These are phyloP conservation scores for Palloptera scutellata DNA, from an alignment of 2,888 invertebrate genomes.

Conservation along the genomic window DNA sequence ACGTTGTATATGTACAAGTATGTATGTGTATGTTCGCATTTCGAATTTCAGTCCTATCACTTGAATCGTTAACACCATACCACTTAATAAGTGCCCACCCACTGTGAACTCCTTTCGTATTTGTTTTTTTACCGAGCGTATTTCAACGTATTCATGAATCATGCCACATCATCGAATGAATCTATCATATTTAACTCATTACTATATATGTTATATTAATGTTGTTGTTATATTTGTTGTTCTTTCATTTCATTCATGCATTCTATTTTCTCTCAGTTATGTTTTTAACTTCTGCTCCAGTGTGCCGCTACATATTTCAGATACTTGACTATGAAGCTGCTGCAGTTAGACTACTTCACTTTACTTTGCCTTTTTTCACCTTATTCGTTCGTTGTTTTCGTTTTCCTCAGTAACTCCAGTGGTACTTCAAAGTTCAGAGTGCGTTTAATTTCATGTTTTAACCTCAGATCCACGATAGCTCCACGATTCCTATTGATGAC, in stretches of 20 bases:
- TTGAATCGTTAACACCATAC: constrained; percentile 26
- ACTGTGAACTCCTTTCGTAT: constrained; percentile 23
- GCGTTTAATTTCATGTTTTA: neutral
- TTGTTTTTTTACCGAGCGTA: neutral
- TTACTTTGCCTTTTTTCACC: neutral
- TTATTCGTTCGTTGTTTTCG: neutral
- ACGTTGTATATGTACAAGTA: neutral
- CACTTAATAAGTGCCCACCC: constrained; percentile 34
- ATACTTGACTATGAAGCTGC: neutral
- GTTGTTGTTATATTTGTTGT: constrained; percentile 10
- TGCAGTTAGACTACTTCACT: neutral
- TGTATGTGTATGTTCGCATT: neutral
- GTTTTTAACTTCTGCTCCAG: neutral
- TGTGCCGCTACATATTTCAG: neutral
- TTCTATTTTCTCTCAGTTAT: too few species aligned
- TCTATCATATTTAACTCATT: constrained; percentile 5
- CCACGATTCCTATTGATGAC: constrained; percentile 46
- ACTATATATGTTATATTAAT: constrained; percentile 7
- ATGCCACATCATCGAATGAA: neutral
- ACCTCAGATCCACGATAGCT: neutral
- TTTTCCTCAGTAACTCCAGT: neutral
- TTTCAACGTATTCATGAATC: constrained; percentile 8
- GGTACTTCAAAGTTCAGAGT: neutral
- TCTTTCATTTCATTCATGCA: constrained; percentile 11
- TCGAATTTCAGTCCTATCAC: constrained; percentile 2